These are phyloP conservation scores for Salpingus planirostris DNA, from an alignment of 2,888 invertebrate genomes.

Conservation along the genomic window DNA sequence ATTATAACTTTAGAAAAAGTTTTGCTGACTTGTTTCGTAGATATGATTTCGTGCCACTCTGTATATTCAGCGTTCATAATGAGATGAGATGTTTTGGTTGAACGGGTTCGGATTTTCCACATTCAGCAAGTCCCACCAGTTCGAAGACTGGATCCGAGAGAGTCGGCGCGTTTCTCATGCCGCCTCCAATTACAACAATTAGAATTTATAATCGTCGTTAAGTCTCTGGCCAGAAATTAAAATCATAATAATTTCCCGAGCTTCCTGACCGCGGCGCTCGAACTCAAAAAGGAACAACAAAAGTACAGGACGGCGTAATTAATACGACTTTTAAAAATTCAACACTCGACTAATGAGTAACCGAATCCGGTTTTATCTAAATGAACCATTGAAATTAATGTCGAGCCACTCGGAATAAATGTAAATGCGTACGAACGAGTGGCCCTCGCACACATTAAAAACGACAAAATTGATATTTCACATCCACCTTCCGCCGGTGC, in stretches of 20 bases:
- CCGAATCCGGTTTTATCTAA: constrained; percentile 30
- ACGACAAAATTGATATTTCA: too few species aligned
- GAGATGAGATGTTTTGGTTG: constrained; percentile 2
- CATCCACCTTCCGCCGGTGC: too few species aligned
- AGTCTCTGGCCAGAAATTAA: constrained; percentile 14
- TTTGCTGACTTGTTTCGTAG: too few species aligned
- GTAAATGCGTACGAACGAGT: constrained; percentile 23
- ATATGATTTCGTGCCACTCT: too few species aligned
- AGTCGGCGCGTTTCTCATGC: constrained; percentile 10
- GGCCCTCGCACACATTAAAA: too few species aligned
- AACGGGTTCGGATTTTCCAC: not conserved
- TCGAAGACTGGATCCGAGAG: too few species aligned
- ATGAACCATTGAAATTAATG: constrained; percentile 27
- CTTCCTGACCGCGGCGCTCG: constrained; percentile 6
- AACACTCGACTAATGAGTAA: constrained; percentile 27
- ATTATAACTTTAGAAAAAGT: too few species aligned
- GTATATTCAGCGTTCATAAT: too few species aligned
- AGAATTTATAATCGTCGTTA: constrained; percentile 18
- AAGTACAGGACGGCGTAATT: constrained; percentile 25
- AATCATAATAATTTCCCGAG: constrained; percentile 18
- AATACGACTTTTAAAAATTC: constrained; percentile 25
- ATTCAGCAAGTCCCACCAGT: too few species aligned
- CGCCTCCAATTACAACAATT: constrained; percentile 20
- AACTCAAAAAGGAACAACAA: too few species aligned
- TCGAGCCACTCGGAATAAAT: constrained; percentile 24